phyloP scores from a whole-genome alignment of 2,797 vertebrate genomes.

The Crocidura indochinensis region DNA sequence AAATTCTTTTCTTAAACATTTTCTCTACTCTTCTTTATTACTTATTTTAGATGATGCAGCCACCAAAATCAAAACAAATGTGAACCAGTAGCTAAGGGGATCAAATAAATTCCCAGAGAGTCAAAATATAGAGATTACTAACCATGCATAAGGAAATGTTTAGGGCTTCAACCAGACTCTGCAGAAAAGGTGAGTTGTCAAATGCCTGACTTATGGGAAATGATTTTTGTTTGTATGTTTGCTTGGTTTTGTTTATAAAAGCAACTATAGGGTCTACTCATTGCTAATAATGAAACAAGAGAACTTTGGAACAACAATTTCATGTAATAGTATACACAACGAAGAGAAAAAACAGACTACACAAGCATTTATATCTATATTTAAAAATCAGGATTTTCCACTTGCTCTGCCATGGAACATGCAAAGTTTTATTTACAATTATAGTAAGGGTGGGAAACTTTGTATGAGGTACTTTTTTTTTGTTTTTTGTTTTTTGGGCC shows the following conservation, averaged over 20 bases:
- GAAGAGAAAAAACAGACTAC: slow-evolving; percentile 50
- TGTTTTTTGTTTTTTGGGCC: too few relatives aligned
- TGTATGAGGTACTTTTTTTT: slow-evolving; percentile 56
- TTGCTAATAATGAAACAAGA: slow-evolving; percentile 67
- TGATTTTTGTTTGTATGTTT: neutral
- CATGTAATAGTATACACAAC: slow-evolving; percentile 51
- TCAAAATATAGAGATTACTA: slow-evolving; percentile 19
- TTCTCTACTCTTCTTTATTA: slow-evolving; percentile 51
- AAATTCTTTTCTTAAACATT: slow-evolving; percentile 48
- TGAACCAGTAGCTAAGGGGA: slow-evolving; percentile 23
- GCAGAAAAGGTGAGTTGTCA: slow-evolving; percentile 35
- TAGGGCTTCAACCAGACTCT: slow-evolving; percentile 59
- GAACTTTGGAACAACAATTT: slow-evolving; percentile 61
- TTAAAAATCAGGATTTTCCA: slow-evolving; percentile 58
- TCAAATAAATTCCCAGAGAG: slow-evolving; percentile 68
- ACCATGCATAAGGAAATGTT: slow-evolving; percentile 56
- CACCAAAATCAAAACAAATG: slow-evolving; percentile 75
- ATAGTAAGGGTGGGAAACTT: slow-evolving; percentile 28
- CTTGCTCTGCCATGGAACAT: slow-evolving; percentile 27
- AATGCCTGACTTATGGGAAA: slow-evolving; percentile 28
- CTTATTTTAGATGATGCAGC: slow-evolving; percentile 67
- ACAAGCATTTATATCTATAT: slow-evolving; percentile 30
- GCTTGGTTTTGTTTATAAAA: slow-evolving; percentile 30
- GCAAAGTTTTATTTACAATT: slow-evolving; percentile 53
- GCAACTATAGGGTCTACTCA: slow-evolving; percentile 56